Conservation (phyloP, 2,888 invertebrate genomes). For the Calameuta filiformis region DNA sequence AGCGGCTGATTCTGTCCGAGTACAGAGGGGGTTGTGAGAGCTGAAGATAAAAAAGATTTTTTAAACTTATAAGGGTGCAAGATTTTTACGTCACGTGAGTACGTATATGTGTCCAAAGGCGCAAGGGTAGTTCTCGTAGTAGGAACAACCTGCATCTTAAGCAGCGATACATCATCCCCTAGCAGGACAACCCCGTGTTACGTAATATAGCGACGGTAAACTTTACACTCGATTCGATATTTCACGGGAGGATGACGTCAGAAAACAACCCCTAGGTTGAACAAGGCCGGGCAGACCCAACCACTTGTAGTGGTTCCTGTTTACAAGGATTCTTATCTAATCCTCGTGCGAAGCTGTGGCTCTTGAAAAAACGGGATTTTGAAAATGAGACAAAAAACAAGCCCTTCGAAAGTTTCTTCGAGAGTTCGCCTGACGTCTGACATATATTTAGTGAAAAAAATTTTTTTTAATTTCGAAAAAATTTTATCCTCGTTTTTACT, state of each 20-base stretch:
- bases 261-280: background rate
- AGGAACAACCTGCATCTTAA: background rate
- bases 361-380: background rate
- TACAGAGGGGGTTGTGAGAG: background rate
- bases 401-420: background rate
- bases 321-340: background rate
- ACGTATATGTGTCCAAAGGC: background rate
- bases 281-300: background rate
- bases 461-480: slow-evolving; percentile 3
- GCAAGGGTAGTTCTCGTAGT: background rate
- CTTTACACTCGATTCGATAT: slow-evolving; percentile 20
- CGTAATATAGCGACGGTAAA: slow-evolving; percentile 18
- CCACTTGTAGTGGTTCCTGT: background rate
- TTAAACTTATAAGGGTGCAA: background rate
- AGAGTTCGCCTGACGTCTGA: background rate
- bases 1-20: background rate
- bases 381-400: background rate
- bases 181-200: background rate
- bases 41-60: background rate
- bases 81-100: background rate
- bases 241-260: slow-evolving; percentile 10
- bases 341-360: background rate
- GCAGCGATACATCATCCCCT: background rate
- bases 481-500: background rate
- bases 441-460: background rate